These are phyloP conservation scores for Apistogramma diplotaenia DNA, from an alignment of 2,113 vertebrate species.

Conservation along the genomic window DNA sequence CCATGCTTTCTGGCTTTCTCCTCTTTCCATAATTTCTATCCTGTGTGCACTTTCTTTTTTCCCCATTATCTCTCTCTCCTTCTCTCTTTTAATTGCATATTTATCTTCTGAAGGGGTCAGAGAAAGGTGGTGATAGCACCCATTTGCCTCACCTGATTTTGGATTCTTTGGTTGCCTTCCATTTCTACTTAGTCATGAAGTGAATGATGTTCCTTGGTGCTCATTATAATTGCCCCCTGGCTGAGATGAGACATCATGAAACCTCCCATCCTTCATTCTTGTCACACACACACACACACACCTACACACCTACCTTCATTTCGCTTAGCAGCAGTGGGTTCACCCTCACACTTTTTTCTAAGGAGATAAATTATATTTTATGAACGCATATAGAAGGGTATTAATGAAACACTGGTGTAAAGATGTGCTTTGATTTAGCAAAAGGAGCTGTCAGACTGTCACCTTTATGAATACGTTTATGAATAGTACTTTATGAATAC, in stretches of 20 bases:
- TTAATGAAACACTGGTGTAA: neutral
- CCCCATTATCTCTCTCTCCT: neutral
- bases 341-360: neutral
- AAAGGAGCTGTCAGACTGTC: neutral
- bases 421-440: neutral
- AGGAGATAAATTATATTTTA: slow-evolving; percentile 7
- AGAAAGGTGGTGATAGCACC: neutral
- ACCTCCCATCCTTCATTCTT: slow-evolving; percentile 29
- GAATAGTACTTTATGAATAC: neutral
- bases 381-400: neutral
- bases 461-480: neutral
- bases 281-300: neutral
- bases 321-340: neutral
- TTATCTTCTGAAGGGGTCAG: neutral
- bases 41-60: neutral
- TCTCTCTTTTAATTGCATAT: neutral
- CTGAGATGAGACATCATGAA: slow-evolving; percentile 27
- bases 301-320: neutral
- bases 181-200: slow-evolving; percentile 41
- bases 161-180: slow-evolving; percentile 25
- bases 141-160: slow-evolving; percentile 23
- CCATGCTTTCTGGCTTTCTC: neutral
- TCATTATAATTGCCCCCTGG: slow-evolving; percentile 28
- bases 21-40: neutral
- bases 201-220: slow-evolving; percentile 33